Percentiles rank a stretch among this genome's conserved stretches.
These are phyloP conservation scores for Hippocampus zosterae DNA, from an alignment of 2,113 vertebrate species.

Conservation along the genomic window DNA sequence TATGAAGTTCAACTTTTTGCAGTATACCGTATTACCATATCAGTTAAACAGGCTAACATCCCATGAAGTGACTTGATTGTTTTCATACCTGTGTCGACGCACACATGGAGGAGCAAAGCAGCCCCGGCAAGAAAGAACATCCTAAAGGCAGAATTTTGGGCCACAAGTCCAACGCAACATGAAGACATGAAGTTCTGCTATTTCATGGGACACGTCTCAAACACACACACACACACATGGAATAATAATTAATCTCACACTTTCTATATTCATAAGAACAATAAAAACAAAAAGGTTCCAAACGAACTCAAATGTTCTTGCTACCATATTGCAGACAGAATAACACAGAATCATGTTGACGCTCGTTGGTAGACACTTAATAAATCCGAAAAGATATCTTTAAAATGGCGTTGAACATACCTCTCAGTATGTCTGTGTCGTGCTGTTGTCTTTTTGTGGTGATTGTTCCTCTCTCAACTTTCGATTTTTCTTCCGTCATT, in stretches of 20 bases:
- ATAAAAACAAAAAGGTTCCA: no score
- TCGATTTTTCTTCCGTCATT: not conserved
- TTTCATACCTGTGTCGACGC: conserved; percentile 25
- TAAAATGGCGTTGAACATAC: conserved; percentile 9
- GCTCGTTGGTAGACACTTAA: not conserved
- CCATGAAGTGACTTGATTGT: not conserved
- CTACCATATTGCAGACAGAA: not conserved
- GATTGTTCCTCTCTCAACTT: conserved; percentile 5
- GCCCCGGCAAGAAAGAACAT: conserved; percentile 40
- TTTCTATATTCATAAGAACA: no score
- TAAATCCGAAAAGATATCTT: not conserved
- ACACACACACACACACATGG: not conserved
- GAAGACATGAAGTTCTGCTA: not conserved
- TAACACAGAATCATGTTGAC: not conserved
- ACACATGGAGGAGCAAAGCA: conserved; percentile 14
- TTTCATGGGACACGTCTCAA: conserved; percentile 1
- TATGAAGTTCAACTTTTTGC: not conserved
- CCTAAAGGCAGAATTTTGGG: not conserved
- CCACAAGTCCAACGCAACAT: not conserved
- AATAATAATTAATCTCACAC: conserved; percentile 8
- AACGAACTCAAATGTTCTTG: not conserved
- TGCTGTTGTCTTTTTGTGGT: not conserved
- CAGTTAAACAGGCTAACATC: not conserved
- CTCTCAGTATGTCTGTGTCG: not conserved
- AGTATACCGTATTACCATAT: not conserved